Evolutionary conservation across 2,888 invertebrate species (phyloP).

Genomic region (Brachyptera putata): DNA sequence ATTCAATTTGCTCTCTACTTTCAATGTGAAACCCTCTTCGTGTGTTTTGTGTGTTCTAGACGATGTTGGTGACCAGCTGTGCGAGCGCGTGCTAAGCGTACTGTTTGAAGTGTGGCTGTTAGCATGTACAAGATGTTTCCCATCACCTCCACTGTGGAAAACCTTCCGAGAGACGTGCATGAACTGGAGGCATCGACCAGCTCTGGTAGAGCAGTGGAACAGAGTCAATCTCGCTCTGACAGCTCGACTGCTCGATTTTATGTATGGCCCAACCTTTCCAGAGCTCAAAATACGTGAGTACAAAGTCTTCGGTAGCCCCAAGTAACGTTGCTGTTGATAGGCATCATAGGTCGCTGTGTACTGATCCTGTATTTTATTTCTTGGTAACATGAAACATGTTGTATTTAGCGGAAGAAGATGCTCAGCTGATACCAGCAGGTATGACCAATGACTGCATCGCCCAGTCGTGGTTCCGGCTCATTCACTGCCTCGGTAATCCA

Average conservation of each 20-base stretch:
- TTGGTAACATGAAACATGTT: too few relatives aligned
- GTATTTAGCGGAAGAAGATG: slow-evolving; percentile 80
- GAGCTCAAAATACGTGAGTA: slow-evolving; percentile 70
- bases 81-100: slow-evolving; percentile 89
- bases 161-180: slow-evolving; percentile 88
- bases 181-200: slow-evolving; percentile 91
- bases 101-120: slow-evolving; percentile 85
- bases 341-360: too few relatives aligned
- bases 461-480: slow-evolving; percentile 93
- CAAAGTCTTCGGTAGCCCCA: too few relatives aligned
- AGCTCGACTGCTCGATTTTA: slow-evolving; percentile 73
- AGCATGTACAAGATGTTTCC: slow-evolving; percentile 78
- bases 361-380: too few relatives aligned
- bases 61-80: slow-evolving; percentile 91
- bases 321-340: too few relatives aligned
- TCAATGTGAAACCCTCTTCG: too few relatives aligned
- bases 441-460: slow-evolving; percentile 88
- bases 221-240: slow-evolving; percentile 87
- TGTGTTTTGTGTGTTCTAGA: slow-evolving; percentile 50
- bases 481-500: slow-evolving; percentile 92
- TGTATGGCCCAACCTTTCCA: slow-evolving; percentile 84
- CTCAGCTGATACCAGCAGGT: slow-evolving; percentile 70
- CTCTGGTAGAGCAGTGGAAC: slow-evolving; percentile 93
- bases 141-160: slow-evolving; percentile 93
- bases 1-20: too few relatives aligned